These are phyloP conservation scores for Volucella bombylans DNA, from an alignment of 2,888 invertebrate species.

Conservation along the genomic window DNA sequence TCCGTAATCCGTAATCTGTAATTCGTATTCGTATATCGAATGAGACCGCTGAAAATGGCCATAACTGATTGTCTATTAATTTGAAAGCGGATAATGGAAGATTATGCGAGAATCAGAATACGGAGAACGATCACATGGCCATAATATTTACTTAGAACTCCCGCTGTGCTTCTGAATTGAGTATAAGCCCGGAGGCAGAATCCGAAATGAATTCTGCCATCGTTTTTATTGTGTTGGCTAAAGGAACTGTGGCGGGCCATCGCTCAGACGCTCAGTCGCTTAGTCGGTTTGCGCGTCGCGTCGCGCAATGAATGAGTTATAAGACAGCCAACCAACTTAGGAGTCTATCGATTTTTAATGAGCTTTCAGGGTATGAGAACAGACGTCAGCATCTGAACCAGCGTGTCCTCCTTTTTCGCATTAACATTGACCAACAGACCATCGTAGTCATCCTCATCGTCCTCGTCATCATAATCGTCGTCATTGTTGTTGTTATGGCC, in stretches of 20 bases:
- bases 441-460: background rate
- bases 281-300: background rate
- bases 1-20: conserved; percentile 14
- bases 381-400: conserved; percentile 53
- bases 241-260: conserved; percentile 56
- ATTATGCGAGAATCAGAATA: conserved; percentile 69
- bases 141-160: conserved; percentile 84
- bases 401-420: conserved; percentile 57
- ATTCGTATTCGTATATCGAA: conserved; percentile 13
- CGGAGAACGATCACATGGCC: conserved; percentile 78
- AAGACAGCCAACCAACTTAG: conserved; percentile 74
- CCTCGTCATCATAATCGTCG: no score
- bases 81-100: conserved; percentile 72
- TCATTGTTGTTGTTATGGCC: conserved; percentile 25
- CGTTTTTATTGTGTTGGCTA: conserved; percentile 80
- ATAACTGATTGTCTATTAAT: conserved; percentile 74
- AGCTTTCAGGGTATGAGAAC: conserved; percentile 72
- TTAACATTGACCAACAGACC: conserved; percentile 40
- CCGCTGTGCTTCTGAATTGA: conserved; percentile 89
- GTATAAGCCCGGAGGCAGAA: conserved; percentile 88
- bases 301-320: conserved; percentile 70
- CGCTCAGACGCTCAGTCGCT: conserved; percentile 36
- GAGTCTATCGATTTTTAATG: conserved; percentile 76
- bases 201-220: conserved; percentile 83
- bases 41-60: conserved; percentile 77